phyloP scores from a whole-genome alignment of 2,113 vertebrate species.

The Tachysurus vachellii region DNA sequence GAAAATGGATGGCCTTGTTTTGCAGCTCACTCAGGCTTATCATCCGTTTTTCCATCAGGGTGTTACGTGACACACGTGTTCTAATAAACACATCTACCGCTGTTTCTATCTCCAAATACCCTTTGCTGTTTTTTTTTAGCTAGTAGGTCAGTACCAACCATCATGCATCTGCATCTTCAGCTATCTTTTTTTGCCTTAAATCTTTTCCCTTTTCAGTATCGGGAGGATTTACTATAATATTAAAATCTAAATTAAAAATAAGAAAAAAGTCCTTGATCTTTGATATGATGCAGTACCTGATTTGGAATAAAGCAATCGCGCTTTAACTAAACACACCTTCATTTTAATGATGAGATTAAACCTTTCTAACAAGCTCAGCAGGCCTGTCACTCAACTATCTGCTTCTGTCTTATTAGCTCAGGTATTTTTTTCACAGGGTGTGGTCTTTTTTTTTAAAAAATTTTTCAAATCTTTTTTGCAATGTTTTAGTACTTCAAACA shows the following conservation, averaged over 20 bases:
- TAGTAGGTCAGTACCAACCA: neutral
- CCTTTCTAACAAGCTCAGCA: neutral
- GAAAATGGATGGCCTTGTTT: constrained; percentile 55
- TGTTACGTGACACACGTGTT: neutral
- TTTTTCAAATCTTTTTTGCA: neutral
- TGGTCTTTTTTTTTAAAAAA: constrained; percentile 24
- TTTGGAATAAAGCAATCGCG: neutral
- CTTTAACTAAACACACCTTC: no score
- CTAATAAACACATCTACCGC: constrained; percentile 32
- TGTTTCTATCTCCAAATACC: constrained; percentile 18
- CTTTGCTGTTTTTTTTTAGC: constrained; percentile 40
- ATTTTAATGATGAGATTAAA: constrained; percentile 9
- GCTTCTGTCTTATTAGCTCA: neutral
- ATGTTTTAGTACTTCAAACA: neutral
- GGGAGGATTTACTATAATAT: neutral
- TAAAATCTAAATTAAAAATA: neutral
- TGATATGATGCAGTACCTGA: no score
- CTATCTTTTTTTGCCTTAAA: neutral
- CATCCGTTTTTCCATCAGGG: constrained; percentile 52
- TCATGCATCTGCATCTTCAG: neutral
- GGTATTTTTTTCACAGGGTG: constrained; percentile 41
- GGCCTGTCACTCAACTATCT: constrained; percentile 16
- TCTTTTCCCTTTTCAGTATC: neutral
- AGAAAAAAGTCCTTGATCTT: neutral
- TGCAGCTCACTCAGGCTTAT: constrained; percentile 58